phyloP scores from a whole-genome alignment of 2,113 vertebrate species.

The Sinocyclocheilus rhinocerous region DNA sequence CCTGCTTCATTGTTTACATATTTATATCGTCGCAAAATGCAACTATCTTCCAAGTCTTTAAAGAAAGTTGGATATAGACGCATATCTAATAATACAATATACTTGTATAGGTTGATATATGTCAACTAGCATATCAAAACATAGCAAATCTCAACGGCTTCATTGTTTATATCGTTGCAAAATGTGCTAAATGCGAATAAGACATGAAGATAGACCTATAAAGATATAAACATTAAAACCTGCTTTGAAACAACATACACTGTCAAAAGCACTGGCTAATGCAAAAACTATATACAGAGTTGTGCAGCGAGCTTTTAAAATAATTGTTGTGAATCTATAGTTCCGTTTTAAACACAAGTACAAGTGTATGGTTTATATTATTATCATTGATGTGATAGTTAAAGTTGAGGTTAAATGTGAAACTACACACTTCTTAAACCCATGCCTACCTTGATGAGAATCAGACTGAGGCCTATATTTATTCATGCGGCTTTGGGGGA shows the following conservation, averaged over 20 bases:
- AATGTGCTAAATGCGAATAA: background rate
- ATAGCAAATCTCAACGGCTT: background rate
- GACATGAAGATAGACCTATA: background rate
- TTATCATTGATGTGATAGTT: conserved; percentile 11
- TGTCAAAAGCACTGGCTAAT: background rate
- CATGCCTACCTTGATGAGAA: background rate
- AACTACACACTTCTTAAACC: conserved; percentile 9
- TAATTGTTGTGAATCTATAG: background rate
- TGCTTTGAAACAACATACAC: background rate
- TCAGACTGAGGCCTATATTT: conserved; percentile 1
- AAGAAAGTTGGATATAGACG: no score
- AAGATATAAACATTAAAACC: background rate
- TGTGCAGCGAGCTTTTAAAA: background rate
- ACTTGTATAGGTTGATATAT: no score
- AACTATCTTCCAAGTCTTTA: no score
- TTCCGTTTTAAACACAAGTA: background rate
- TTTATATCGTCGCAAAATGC: no score
- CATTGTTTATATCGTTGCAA: background rate
- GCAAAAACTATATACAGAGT: background rate
- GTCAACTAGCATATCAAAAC: background rate
- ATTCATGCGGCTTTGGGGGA: background rate
- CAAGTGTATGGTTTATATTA: conserved; percentile 9
- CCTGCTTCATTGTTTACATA: no score
- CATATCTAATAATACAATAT: no score
- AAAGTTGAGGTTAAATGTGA: conserved; percentile 32